Evolutionary conservation across 2,888 invertebrate genomes (phyloP).

Genomic region (Sisyra nigra): DNA sequence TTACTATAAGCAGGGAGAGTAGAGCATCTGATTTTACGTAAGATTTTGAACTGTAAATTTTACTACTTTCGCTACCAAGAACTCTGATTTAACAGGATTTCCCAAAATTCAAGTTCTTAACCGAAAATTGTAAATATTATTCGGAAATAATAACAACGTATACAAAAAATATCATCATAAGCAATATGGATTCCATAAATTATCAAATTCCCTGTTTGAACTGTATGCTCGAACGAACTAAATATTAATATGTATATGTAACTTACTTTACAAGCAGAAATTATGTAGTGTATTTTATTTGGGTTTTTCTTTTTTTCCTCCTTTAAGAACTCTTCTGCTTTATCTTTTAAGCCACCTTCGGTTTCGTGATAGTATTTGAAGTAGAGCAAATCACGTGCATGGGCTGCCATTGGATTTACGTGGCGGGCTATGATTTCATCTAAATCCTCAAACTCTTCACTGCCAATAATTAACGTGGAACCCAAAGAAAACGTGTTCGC

Average conservation of each 20-base stretch:
- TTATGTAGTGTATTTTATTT: slow-evolving; percentile 75
- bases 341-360: slow-evolving; percentile 64
- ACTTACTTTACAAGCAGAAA: slow-evolving; percentile 56
- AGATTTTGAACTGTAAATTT: no score
- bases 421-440: slow-evolving; percentile 97
- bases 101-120: no score
- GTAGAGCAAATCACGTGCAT: slow-evolving; percentile 75
- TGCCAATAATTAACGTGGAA: slow-evolving; percentile 69
- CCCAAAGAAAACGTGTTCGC: slow-evolving; percentile 93
- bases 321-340: slow-evolving; percentile 71
- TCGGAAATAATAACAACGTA: no score
- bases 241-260: neutral
- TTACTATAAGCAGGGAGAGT: no score
- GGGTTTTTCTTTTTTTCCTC: slow-evolving; percentile 82
- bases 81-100: no score
- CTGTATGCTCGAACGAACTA: no score
- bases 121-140: no score
- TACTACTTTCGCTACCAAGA: no score
- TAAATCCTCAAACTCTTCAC: slow-evolving; percentile 92
- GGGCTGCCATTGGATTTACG: slow-evolving; percentile 92
- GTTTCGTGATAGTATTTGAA: slow-evolving; percentile 82
- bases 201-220: no score
- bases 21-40: no score
- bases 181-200: no score
- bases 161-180: no score